Evolutionary conservation across 2,797 vertebrate genomes (phyloP).

Genomic region (Phataginus tricuspis): DNA sequence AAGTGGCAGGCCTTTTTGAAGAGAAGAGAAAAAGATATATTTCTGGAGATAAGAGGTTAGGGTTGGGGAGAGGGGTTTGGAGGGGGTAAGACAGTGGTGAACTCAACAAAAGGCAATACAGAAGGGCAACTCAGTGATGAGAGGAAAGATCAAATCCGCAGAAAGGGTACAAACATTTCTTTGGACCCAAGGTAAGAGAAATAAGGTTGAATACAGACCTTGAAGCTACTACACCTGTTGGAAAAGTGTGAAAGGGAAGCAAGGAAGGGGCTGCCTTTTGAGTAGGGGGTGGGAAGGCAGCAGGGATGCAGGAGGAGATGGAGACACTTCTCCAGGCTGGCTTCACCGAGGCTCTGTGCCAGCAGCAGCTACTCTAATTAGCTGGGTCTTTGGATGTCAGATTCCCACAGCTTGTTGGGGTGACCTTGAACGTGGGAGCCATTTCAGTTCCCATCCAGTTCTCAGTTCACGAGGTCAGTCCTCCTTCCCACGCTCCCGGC

Average conservation of each 20-base stretch:
- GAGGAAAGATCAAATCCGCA: neutral
- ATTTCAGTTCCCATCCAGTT: neutral
- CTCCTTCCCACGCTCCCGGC: neutral
- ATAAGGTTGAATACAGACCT: neutral
- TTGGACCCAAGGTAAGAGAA: neutral
- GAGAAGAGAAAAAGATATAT: neutral
- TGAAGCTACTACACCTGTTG: neutral
- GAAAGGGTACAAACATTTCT: neutral
- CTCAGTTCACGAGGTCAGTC: neutral
- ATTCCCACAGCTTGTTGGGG: neutral
- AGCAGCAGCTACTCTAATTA: neutral
- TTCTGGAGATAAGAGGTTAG: neutral
- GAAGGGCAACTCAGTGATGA: neutral
- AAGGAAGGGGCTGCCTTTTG: neutral
- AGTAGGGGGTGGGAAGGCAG: neutral
- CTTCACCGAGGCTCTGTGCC: neutral
- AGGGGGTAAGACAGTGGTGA: neutral
- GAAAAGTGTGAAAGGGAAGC: neutral
- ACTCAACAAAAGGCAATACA: neutral
- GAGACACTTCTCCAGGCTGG: neutral
- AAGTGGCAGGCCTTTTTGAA: neutral
- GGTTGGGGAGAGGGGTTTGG: neutral
- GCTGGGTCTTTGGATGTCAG: neutral
- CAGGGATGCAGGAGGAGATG: rapidly evolving
- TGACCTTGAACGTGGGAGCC: neutral